Evolutionary conservation across 2,113 vertebrate species (phyloP).

Genomic region (Clarias macrocephalus): DNA sequence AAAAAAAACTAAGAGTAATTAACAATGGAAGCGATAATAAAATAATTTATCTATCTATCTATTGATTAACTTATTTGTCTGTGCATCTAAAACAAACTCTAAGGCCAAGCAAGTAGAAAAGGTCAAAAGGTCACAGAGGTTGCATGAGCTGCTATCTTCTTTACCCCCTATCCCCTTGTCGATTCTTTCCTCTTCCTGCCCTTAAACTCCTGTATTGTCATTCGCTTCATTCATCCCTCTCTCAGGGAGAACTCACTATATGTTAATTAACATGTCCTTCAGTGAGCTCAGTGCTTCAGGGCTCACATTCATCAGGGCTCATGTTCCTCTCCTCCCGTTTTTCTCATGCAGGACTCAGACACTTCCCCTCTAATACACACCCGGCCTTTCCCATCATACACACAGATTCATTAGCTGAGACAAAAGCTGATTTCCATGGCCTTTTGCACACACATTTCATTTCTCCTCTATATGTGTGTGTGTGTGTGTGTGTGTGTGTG

Average conservation of each 20-base stretch:
- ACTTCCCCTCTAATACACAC: background rate
- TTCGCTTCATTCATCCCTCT: conserved; percentile 66
- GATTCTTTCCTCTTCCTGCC: background rate
- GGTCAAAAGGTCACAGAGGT: conserved; percentile 10
- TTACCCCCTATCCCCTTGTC: background rate
- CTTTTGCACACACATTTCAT: conserved; percentile 1
- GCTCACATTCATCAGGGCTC: conserved; percentile 13
- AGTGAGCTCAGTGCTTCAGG: background rate
- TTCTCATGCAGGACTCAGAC: background rate
- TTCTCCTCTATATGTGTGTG: background rate
- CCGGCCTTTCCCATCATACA: background rate
- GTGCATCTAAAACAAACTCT: background rate
- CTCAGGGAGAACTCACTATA: conserved; percentile 49
- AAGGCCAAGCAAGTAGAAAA: conserved; percentile 1
- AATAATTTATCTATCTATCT: background rate
- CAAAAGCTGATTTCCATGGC: background rate
- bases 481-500: background rate
- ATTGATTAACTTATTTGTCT: background rate
- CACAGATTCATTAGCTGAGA: background rate
- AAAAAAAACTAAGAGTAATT: background rate
- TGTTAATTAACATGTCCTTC: conserved; percentile 24
- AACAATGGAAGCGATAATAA: background rate
- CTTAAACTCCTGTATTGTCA: conserved; percentile 47
- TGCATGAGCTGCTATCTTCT: background rate
- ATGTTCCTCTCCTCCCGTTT: conserved; percentile 1